These are phyloP conservation scores for Drosophila austrosaltans DNA, from an alignment of 2,888 invertebrate genomes.

Conservation along the genomic window DNA sequence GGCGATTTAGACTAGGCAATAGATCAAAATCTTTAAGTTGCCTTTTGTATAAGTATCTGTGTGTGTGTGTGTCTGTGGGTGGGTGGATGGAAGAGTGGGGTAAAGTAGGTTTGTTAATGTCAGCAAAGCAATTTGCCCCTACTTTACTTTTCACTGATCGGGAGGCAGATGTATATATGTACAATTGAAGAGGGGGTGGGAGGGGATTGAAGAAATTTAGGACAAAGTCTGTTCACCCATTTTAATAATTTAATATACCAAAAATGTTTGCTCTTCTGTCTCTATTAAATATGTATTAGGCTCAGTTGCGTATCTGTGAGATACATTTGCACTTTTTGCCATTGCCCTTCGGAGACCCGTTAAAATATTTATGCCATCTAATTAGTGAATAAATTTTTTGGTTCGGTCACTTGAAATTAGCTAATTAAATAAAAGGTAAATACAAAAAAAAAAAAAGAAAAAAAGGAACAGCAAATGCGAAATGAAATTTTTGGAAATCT, in stretches of 20 bases:
- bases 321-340: constrained; percentile 50
- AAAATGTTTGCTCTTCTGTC: constrained; percentile 31
- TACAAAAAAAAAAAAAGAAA: background rate
- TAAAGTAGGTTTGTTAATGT: constrained; percentile 1
- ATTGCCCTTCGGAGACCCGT: constrained; percentile 30
- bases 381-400: constrained; percentile 51
- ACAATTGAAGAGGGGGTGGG: background rate
- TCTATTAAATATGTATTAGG: constrained; percentile 63
- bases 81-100: background rate
- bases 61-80: constrained; percentile 7
- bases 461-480: constrained; percentile 2
- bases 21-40: constrained; percentile 66
- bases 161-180: background rate
- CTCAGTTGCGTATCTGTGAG: constrained; percentile 47
- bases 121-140: constrained; percentile 18
- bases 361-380: constrained; percentile 66
- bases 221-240: constrained; percentile 17
- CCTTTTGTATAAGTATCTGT: constrained; percentile 17
- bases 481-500: constrained; percentile 26
- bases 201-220: background rate
- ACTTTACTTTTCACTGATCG: background rate
- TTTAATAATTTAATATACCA: constrained; percentile 62
- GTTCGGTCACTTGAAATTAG: constrained; percentile 54
- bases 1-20: constrained; percentile 54
- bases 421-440: constrained; percentile 68